Conservation (phyloP, 1,140 invertebrate species). For the Camponotus pennsylvanicus region DNA sequence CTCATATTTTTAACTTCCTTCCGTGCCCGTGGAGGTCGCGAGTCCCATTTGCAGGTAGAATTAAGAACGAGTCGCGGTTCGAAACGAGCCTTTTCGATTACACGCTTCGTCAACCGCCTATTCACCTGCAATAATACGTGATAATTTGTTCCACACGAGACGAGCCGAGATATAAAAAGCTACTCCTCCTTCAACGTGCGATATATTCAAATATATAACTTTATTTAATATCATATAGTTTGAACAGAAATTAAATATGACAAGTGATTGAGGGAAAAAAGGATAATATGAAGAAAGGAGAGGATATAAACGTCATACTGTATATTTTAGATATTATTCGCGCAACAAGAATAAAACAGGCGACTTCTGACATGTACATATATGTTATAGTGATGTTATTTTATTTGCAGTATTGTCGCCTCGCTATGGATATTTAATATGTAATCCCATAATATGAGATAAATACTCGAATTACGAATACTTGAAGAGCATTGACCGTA, state of each 20-base stretch:
- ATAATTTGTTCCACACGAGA: background rate
- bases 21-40: background rate
- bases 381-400: background rate
- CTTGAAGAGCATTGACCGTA: background rate
- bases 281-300: background rate
- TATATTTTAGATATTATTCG: background rate
- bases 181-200: background rate
- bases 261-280: too few species aligned
- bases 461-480: background rate
- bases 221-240: too few species aligned
- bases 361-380: background rate
- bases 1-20: conserved; percentile 23
- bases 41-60: conserved; percentile 52
- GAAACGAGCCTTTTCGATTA: conserved; percentile 8
- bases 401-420: background rate
- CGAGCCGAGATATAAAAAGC: background rate
- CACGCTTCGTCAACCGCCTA: conserved; percentile 38
- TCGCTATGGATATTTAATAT: conserved; percentile 23
- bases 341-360: background rate
- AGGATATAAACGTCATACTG: background rate
- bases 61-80: conserved; percentile 43
- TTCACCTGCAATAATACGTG: conserved; percentile 20
- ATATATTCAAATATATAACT: too few species aligned
- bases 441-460: conserved; percentile 9
- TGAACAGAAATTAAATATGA: too few species aligned